Base-by-base conservation (phyloP, 1,140 invertebrate genomes). In the Drosophila equinoxialis region DNA sequence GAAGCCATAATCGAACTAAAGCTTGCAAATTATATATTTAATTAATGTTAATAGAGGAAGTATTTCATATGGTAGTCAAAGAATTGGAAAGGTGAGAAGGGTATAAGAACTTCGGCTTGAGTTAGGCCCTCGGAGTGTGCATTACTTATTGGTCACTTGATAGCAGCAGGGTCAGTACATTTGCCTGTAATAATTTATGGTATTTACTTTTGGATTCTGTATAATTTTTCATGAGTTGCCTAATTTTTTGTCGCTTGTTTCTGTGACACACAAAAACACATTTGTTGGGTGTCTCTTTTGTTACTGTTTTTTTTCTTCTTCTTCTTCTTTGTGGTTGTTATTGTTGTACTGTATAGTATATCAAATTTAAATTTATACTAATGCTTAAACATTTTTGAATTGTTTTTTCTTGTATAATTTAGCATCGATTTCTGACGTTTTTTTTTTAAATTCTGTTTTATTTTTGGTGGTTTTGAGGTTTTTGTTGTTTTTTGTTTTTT, bases 341-440 rank as follows among this genome's bases (percentile, higher is more conserved):
- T 37, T 35, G 14, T 45, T 54, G 35, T 55, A 14, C 26, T 35
- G 41, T 54, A 54, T 65, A 26, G 54, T 64, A 41, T 66, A 17
- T 71, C 42, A 41, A 67, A 68, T 70, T 77, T 58, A 65, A 69
- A 74, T 67, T 23, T 75, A 62, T 71, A 68, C 72, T 54, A 35
- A 61, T 42, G 39, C 33, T 68, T 51, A 51, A 51, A 51, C 5
- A 33, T 51, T 72, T 65, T 42, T 71, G 30, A 41, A 59, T 39
- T 33, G 30, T 30, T 55, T 64, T 33, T 68, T 71, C 68, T 76
- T 87, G 79, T 85, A 85, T 85, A 85, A 81, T 85, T 85, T 85
- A 85, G 77, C 74, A 81, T 77, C 71, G 57, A 69, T 74, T 37
- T 41, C 20, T 13, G 37, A 14, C 39, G n/a, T n/a, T n/a, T 71